Base-by-base conservation (phyloP, 1,140 invertebrate genomes). In the Nomia melanderi region DNA sequence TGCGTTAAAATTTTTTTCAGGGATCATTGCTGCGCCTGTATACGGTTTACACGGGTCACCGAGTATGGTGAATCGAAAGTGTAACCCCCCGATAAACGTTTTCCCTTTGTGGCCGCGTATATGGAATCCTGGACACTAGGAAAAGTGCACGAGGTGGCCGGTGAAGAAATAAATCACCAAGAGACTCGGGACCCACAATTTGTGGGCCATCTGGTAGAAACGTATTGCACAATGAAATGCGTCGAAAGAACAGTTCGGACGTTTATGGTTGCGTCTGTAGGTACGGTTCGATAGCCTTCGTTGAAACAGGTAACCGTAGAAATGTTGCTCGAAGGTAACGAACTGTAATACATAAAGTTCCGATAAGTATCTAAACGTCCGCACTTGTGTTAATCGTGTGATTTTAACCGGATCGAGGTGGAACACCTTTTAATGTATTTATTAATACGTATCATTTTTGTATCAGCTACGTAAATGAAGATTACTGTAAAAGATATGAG, bases 101-200 rank as follows among this genome's bases (percentile, higher is more conserved):
- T 74, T 50, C 64, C 59, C 65, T 82, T 71, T 33, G 53, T 64
- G 12, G 29, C 23, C 17, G 47, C 11, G 31, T 62, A 39, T 20
- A 62, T 41, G 66, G 8, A 44, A 56, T 53, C 33, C 9, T 11
- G 53, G 29, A 53, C 31, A 36, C 56, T 29, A n/a, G 11, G 44
- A 56, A 39, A 53, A 63, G 60, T 39, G 29, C 36, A 47, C 12
- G 41, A 31, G 25, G 17, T 47, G 25, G 50, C 14, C 31, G 17
- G 3, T 7, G 47, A 20, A 29, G 29, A 11, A 47, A 78, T 82
- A 78, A 81, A 82, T 82, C 74, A 72, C 36, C 12, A 3, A n/a
- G 11, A 29, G 27, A 23, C 31, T 64, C 44, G 60, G 14, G 33
- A n/a, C 59, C n/a, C 50, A 50, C 67, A 75, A 77, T 77, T 72